Evolutionary conservation across 2,113 vertebrate genomes (phyloP), one percentile per base, ranked within the genome.

Genomic region (Cynocephalus volans): DNA sequence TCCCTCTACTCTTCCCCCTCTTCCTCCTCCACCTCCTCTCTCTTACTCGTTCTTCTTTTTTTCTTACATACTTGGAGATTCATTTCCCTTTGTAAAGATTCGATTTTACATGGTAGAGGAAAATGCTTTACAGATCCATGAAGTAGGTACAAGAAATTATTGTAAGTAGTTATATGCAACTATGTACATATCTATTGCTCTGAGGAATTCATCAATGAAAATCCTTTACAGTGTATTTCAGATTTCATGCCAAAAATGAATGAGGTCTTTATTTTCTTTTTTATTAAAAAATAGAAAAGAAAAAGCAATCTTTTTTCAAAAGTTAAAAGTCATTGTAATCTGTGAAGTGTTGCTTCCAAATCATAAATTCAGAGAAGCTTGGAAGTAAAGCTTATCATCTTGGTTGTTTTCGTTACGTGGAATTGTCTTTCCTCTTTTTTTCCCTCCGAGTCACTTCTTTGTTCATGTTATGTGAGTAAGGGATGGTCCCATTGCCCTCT

Each of bases 171-270:
- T 62, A 45, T 21, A 67, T 52, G 76, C 62, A 96, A 41, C 8
- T 41, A 28, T 72, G 33, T 86, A 90, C 89, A 19, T 90, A 64
- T 56, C 10, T n/a, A 52, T 93, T 88, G 45, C n/a, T 88, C 50
- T 90, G 54, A 90, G 80, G 56, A 95, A 88, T 80, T 79, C 17
- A 6, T 31, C 28, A 60, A 80, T 88, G 62, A 90, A 94, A 81
- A 52, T 54, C 50, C 19, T 88, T 73, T 72, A 52, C 36, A 54
- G 12, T 60, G 7, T 90, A 48, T 52, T 84, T 94, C 31, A 93
- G 13, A 95, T 69, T 90, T 90, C 26, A 36, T 67, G 54, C 17
- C 45, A 31, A 80, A 65, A 54, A 12, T 13, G 6, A 92, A 94
- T 56, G 12, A 65, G 18, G 9, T 1, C 26, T 94, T 88, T 65